phyloP scores from a whole-genome alignment of 2,888 invertebrate species.

The Lymantria dispar region DNA sequence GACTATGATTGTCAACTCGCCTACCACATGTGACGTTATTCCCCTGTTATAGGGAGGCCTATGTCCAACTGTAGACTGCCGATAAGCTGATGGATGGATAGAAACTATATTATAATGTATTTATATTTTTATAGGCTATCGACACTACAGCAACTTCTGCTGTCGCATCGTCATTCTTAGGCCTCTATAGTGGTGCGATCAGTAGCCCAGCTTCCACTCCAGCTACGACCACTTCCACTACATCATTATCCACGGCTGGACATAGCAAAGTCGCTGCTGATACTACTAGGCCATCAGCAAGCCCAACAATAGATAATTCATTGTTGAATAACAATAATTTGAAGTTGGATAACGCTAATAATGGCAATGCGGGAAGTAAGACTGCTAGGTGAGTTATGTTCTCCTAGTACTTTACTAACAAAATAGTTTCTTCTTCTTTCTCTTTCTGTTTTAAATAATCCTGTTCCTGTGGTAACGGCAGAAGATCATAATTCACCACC shows the following conservation, averaged over 20 bases:
- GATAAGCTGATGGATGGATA: too few relatives aligned
- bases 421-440: not conserved
- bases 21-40: too few relatives aligned
- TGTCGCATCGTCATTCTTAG: conserved; percentile 77
- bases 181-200: conserved; percentile 73
- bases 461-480: too few relatives aligned
- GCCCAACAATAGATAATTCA: conserved; percentile 63
- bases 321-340: conserved; percentile 71
- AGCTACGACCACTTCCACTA: conserved; percentile 48
- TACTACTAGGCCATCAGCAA: conserved; percentile 61
- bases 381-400: conserved; percentile 57
- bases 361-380: conserved; percentile 75
- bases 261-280: conserved; percentile 66
- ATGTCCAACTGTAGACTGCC: too few relatives aligned
- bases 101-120: not conserved
- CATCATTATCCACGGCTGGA: conserved; percentile 47
- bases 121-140: conserved; percentile 66
- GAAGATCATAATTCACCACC: too few relatives aligned
- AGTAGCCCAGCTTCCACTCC: conserved; percentile 69
- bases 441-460: too few relatives aligned
- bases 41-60: too few relatives aligned
- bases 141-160: conserved; percentile 84
- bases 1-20: too few relatives aligned
- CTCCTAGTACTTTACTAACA: conserved; percentile 5
- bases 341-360: conserved; percentile 70